These are phyloP conservation scores for Urocolius indicus DNA, from an alignment of 2,113 vertebrate genomes.

Conservation along the genomic window DNA sequence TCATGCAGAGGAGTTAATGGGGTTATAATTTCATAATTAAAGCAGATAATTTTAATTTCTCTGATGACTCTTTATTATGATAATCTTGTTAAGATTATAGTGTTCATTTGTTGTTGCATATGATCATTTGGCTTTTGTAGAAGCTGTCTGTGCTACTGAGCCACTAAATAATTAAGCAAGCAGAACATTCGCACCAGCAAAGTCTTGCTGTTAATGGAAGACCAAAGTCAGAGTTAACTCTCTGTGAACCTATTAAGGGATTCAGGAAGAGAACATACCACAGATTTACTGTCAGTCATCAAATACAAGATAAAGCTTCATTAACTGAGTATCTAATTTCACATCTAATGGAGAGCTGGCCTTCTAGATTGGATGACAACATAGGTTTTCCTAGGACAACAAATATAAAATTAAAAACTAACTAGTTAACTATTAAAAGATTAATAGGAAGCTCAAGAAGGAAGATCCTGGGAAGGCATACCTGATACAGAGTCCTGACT, in stretches of 20 bases:
- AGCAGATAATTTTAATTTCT: conserved; percentile 81
- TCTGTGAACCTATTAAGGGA: conserved; percentile 58
- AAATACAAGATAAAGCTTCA: conserved; percentile 47
- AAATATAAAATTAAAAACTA: conserved; percentile 31
- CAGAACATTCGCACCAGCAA: conserved; percentile 32
- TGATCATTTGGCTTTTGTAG: conserved; percentile 69
- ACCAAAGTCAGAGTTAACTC: conserved; percentile 59
- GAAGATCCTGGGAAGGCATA: neutral
- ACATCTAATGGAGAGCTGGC: conserved; percentile 43
- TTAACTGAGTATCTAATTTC: conserved; percentile 54
- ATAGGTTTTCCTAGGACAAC: neutral
- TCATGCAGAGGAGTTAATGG: conserved; percentile 77
- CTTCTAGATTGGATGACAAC: neutral
- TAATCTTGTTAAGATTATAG: conserved; percentile 80
- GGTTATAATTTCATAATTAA: conserved; percentile 84
- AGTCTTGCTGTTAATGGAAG: conserved; percentile 55
- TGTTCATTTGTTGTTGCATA: conserved; percentile 69
- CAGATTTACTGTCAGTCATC: conserved; percentile 37
- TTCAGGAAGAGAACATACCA: neutral
- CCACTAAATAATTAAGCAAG: conserved; percentile 72
- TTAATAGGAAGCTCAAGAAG: neutral
- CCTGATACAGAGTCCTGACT: neutral
- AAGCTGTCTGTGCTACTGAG: conserved; percentile 34
- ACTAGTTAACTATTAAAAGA: conserved; percentile 4
- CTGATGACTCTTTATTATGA: conserved; percentile 78